A percentile compares a stretch with the other conserved stretches of the same genome.
These are phyloP conservation scores for Hymenochirus boettgeri DNA, from an alignment of 2,113 vertebrate species.

Conservation along the genomic window DNA sequence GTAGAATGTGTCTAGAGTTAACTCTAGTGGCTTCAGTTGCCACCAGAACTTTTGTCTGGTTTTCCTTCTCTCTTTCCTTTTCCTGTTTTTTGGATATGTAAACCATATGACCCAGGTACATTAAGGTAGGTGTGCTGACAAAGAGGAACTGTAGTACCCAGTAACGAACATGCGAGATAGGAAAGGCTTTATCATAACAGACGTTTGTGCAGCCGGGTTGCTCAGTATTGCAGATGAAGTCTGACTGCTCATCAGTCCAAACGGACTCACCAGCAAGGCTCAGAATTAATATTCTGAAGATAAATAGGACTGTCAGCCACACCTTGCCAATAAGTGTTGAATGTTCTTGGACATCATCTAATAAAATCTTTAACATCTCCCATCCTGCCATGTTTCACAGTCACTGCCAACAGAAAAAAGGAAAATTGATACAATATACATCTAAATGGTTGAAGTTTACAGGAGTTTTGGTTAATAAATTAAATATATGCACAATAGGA, in stretches of 20 bases:
- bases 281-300: constrained; percentile 36
- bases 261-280: constrained; percentile 39
- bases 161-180: constrained; percentile 32
- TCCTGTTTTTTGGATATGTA: constrained; percentile 31
- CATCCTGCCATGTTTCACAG: constrained; percentile 66
- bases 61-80: constrained; percentile 1
- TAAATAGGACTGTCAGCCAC: constrained; percentile 37
- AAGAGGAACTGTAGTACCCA: constrained; percentile 40
- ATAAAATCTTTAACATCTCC: constrained; percentile 62
- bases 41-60: neutral
- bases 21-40: neutral
- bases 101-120: constrained; percentile 34
- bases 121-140: constrained; percentile 32
- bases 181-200: constrained; percentile 39
- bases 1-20: neutral
- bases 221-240: constrained; percentile 38
- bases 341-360: constrained; percentile 57
- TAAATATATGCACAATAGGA: too few species aligned
- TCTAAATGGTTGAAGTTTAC: too few species aligned
- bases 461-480: too few species aligned
- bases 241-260: constrained; percentile 42
- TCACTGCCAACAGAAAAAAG: neutral
- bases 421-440: too few species aligned
- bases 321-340: constrained; percentile 41
- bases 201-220: constrained; percentile 39